Conservation (phyloP, 2,113 vertebrate species). For the Cinclus cinclus region DNA sequence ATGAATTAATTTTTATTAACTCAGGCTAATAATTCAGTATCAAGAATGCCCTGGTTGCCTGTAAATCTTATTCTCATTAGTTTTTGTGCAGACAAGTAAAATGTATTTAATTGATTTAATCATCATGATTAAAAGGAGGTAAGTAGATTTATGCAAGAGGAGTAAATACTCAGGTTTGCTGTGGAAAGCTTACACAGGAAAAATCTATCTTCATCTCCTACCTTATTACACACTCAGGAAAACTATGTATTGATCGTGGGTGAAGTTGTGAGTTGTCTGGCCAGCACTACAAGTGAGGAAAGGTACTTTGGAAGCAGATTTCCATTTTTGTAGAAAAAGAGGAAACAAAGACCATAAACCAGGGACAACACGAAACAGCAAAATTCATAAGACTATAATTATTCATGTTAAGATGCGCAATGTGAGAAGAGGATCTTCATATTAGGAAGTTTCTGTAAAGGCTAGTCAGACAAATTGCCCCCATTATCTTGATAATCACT, state of each 20-base stretch:
- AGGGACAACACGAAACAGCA: neutral
- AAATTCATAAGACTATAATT: neutral
- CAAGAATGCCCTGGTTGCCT: neutral
- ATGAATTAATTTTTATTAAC: too few species aligned
- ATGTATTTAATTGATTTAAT: slow-evolving; percentile 18
- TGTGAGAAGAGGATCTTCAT: neutral
- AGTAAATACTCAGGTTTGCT: neutral
- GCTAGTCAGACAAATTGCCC: neutral
- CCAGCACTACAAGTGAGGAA: neutral
- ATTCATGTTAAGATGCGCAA: neutral
- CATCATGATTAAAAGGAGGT: neutral
- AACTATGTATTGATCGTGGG: neutral
- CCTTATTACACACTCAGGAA: neutral
- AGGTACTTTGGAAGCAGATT: neutral
- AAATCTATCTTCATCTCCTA: slow-evolving; percentile 24
- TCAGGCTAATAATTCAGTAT: neutral
- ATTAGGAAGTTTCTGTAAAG: neutral
- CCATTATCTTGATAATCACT: neutral
- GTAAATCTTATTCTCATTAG: neutral
- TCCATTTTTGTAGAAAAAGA: neutral
- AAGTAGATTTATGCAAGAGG: neutral
- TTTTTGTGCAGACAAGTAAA: neutral
- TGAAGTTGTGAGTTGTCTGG: slow-evolving; percentile 10
- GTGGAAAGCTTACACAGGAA: neutral
- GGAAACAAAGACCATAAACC: neutral